phyloP scores from a whole-genome alignment of 2,113 vertebrate genomes.

The Paramormyrops kingsleyae region DNA sequence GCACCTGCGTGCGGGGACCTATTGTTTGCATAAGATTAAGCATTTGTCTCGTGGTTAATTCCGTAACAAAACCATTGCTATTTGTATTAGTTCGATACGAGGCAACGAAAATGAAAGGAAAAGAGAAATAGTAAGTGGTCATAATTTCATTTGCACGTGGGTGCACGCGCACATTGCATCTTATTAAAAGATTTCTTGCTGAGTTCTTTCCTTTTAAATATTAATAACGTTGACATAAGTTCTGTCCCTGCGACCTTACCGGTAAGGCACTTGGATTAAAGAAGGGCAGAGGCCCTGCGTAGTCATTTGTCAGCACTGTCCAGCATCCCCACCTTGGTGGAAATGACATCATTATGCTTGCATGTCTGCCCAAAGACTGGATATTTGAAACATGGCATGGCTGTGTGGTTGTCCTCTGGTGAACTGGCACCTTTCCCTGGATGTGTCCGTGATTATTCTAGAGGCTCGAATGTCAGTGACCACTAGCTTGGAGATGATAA shows the following conservation, averaged over 20 bases:
- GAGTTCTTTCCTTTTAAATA: not conserved
- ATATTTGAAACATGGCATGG: not conserved
- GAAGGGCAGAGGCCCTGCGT: not conserved
- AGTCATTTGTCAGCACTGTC: not conserved
- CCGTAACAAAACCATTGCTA: not conserved
- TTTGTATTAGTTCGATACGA: not conserved
- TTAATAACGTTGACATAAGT: not conserved
- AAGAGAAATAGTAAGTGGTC: not conserved
- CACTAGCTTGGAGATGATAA: not conserved
- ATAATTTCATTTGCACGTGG: not conserved
- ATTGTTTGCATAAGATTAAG: conserved; percentile 6
- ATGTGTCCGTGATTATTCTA: not conserved
- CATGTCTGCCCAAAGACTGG: not conserved
- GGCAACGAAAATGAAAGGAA: not conserved
- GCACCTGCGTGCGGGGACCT: not conserved
- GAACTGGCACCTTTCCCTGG: not conserved
- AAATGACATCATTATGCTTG: conserved; percentile 16
- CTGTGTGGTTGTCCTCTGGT: conserved; percentile 12
- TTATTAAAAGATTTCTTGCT: not conserved
- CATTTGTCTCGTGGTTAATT: conserved; percentile 1
- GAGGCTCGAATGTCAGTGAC: not conserved
- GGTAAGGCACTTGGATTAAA: not conserved
- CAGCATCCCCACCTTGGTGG: conserved; percentile 15
- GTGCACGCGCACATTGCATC: not conserved
- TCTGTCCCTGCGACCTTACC: not conserved